Evolutionary conservation across 2,888 invertebrate genomes (phyloP).

Genomic region (Endotricha flammealis): DNA sequence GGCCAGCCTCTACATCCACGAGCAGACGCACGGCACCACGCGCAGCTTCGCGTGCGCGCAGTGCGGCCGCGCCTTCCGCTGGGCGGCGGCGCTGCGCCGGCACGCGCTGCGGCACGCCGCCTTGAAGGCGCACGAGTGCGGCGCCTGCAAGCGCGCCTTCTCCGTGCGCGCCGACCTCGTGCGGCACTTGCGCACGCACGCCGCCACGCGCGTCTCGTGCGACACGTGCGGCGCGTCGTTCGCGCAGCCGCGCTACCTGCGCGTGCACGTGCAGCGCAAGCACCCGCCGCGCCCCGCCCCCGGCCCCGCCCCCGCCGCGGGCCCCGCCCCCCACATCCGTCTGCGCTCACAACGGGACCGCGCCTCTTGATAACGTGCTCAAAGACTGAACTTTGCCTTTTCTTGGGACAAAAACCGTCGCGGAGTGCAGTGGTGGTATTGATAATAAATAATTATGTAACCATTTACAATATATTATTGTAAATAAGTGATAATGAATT

Average conservation of each 20-base stretch:
- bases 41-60: conserved; percentile 33
- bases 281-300: conserved; percentile 24
- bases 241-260: conserved; percentile 72
- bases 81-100: conserved; percentile 58
- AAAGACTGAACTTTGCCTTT: too few species aligned
- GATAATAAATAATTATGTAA: too few species aligned
- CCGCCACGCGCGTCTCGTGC: conserved; percentile 53
- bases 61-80: conserved; percentile 62
- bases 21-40: conserved; percentile 51
- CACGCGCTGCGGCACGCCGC: conserved; percentile 63
- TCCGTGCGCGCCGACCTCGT: conserved; percentile 61
- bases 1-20: conserved; percentile 71
- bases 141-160: conserved; percentile 67
- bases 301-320: conserved; percentile 1
- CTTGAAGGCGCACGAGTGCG: conserved; percentile 54
- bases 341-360: too few species aligned
- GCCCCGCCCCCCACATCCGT: neutral
- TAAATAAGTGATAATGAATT: too few species aligned
- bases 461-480: too few species aligned
- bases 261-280: conserved; percentile 58
- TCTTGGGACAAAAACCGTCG: too few species aligned
- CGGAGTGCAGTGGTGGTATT: too few species aligned
- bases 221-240: conserved; percentile 61
- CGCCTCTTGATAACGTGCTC: too few species aligned
- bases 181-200: conserved; percentile 70